Evolutionary conservation across 2,113 vertebrate species (phyloP), one percentile per base, ranked within the genome.

Genomic region (Canis aureus): DNA sequence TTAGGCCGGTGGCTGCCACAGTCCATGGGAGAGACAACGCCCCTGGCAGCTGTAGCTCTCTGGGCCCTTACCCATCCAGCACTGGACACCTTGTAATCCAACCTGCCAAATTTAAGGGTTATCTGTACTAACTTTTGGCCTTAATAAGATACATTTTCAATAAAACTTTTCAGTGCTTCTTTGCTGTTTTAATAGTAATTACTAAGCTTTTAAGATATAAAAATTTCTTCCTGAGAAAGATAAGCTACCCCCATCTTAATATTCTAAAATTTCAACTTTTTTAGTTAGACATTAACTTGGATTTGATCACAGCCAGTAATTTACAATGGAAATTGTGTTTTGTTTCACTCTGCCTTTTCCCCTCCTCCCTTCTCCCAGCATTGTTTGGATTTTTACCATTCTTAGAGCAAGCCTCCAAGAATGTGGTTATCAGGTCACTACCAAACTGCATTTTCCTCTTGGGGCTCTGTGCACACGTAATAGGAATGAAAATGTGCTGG

Each of bases 341-440:
- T 78, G 69, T 49, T 76, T 73, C 38, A 5, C 23, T 51, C 49
- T 35, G 51, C 25, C 22, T 81, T 22, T 69, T 22, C 6, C 43
- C 78, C 13, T 25, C 9, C 29, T 29, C 83, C 55, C 51, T 25
- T 89, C 84, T 87, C 81, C 76, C 6, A 27, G 78, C 96, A 97
- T 97, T 97, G 95, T 96, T 95, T 59, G 78, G 53, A 96, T 97
- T 95, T 94, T 98, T 96, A 78, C 86, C 96, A 95, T 98, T 98
- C 95, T 91, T 97, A 80, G 91, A 73, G 71, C 81, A 66, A 16
- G 57, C 32, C 57, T 79, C 64, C 94, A 89, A 73, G 88, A 96
- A 96, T 85, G 91, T 76, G 91, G 53, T 73, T 90, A 85, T 71
- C 92, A 92, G 94, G 74, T 69, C 23, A 27, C 69, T 84, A 89